Conservation (phyloP, 2,113 vertebrate genomes). For the Seriola rivoliana region DNA sequence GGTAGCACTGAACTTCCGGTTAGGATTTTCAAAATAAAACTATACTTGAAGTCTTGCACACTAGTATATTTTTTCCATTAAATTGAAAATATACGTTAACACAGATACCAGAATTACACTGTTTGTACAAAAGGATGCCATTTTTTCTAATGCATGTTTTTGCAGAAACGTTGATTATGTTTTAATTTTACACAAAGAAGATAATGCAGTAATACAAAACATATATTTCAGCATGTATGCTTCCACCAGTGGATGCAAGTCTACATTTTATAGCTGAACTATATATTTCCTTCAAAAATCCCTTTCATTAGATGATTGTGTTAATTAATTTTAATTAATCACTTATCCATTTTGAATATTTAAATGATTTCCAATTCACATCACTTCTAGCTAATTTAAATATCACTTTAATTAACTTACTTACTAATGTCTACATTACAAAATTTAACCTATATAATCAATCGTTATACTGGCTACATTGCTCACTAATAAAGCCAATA, state of each 20-base stretch:
- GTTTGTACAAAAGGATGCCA: too few relatives aligned
- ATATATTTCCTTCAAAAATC: not conserved
- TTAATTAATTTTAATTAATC: not conserved
- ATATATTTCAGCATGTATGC: too few relatives aligned
- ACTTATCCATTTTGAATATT: not conserved
- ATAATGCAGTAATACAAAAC: not conserved
- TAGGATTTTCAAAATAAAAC: constrained; percentile 29
- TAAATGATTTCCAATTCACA: not conserved
- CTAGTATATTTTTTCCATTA: too few relatives aligned
- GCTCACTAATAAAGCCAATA: not conserved
- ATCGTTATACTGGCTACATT: not conserved
- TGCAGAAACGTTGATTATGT: too few relatives aligned
- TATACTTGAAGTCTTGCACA: not conserved
- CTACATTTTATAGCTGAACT: too few relatives aligned
- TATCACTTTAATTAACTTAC: too few relatives aligned
- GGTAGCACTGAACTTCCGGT: not conserved
- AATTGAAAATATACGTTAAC: too few relatives aligned
- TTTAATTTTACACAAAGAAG: not conserved
- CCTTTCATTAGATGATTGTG: not conserved
- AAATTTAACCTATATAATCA: not conserved
- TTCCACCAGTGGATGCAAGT: too few relatives aligned
- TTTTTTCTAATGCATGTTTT: too few relatives aligned
- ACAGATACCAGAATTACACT: too few relatives aligned
- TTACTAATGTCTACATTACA: not conserved
- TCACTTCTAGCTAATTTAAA: not conserved